These are phyloP conservation scores for Melieria picta DNA, from an alignment of 2,888 invertebrate genomes.

Conservation along the genomic window DNA sequence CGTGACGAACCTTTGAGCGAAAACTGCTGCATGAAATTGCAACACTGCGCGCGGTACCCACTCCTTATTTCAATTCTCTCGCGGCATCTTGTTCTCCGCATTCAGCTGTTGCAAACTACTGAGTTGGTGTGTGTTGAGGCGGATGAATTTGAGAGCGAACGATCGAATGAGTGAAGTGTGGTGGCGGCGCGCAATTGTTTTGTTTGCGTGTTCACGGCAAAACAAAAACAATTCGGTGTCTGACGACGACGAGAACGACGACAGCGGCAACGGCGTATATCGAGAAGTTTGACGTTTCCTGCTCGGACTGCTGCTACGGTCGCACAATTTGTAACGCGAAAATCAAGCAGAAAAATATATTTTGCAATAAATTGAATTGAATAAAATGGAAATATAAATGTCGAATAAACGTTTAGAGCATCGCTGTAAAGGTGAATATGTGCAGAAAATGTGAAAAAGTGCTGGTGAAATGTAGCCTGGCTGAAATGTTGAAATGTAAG, in stretches of 20 bases:
- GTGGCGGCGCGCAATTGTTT: constrained; percentile 1
- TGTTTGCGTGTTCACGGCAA: constrained; percentile 8
- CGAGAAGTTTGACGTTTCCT: constrained; percentile 35
- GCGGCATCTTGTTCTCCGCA: neutral
- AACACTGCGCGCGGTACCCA: constrained; percentile 3
- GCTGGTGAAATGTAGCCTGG: neutral
- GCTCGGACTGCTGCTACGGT: constrained; percentile 22
- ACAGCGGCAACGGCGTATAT: constrained; percentile 7
- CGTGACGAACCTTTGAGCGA: too few species aligned
- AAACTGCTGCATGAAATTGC: neutral
- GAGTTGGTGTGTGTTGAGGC: too few species aligned
- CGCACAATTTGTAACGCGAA: constrained; percentile 8
- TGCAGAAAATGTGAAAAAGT: neutral
- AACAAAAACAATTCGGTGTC: constrained; percentile 33
- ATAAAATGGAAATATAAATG: too few species aligned
- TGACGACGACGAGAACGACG: constrained; percentile 18
- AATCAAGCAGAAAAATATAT: neutral
- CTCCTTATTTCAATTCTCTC: constrained; percentile 40
- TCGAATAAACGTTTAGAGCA: too few species aligned
- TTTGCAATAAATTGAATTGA: neutral
- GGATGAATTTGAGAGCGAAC: too few species aligned
- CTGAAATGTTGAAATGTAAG: too few species aligned
- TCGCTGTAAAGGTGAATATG: constrained; percentile 15
- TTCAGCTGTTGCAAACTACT: constrained; percentile 15
- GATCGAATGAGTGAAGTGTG: too few species aligned